phyloP scores from a whole-genome alignment of 2,797 vertebrate species.

The Tokudaia muenninki region DNA sequence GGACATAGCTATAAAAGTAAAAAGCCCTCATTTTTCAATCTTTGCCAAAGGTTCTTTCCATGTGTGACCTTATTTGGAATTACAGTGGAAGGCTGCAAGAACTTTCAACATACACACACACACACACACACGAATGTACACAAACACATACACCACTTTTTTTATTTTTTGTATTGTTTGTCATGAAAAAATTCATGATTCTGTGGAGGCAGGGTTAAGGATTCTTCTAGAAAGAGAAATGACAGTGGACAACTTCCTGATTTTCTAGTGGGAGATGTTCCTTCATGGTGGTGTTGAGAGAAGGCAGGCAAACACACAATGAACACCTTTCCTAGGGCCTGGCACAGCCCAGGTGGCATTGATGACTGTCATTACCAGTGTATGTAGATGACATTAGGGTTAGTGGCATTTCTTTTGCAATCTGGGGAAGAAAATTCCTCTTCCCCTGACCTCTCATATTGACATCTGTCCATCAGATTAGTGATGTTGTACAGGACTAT shows the following conservation, averaged over 20 bases:
- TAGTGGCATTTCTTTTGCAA: not conserved
- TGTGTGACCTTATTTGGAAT: slow-evolving; percentile 63
- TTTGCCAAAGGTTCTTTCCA: slow-evolving; percentile 66
- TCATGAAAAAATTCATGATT: not conserved
- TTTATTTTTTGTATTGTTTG: not conserved
- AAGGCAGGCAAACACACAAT: not conserved
- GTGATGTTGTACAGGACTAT: not conserved
- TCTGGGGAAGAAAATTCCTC: not conserved
- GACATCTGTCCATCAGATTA: not conserved
- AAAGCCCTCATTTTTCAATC: slow-evolving; percentile 74
- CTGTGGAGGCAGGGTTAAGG: not conserved
- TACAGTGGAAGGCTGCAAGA: slow-evolving; percentile 28
- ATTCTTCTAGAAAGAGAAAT: not conserved
- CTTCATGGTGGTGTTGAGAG: not conserved
- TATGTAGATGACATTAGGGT: not conserved
- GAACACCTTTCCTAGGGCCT: not conserved
- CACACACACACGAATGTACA: not conserved
- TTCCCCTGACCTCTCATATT: not conserved
- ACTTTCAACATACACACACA: not conserved
- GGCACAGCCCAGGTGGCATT: not conserved
- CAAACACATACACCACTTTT: not conserved
- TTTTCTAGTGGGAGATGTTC: not conserved
- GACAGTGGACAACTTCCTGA: not conserved
- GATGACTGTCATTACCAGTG: not conserved
- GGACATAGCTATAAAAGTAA: slow-evolving; percentile 77